These are phyloP conservation scores for Otolemur crassicaudatus DNA, from an alignment of 2,797 vertebrate genomes.

Conservation along the genomic window DNA sequence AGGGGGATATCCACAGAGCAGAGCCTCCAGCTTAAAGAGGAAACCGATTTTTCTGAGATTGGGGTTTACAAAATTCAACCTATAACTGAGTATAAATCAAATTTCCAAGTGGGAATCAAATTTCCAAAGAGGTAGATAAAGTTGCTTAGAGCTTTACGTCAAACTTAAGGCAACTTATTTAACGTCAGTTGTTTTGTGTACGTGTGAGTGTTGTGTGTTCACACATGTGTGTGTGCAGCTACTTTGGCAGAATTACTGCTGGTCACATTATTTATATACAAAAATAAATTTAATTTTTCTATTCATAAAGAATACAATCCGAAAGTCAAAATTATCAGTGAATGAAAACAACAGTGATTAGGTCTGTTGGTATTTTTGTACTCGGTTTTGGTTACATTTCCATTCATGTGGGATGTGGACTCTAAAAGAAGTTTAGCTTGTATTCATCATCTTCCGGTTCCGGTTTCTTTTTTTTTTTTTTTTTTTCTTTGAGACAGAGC, in stretches of 20 bases:
- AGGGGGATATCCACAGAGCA: background rate
- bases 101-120: background rate
- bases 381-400: background rate
- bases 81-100: background rate
- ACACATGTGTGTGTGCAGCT: background rate
- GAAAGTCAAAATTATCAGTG: background rate
- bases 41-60: constrained; percentile 34
- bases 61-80: background rate
- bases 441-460: background rate
- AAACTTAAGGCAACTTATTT: background rate
- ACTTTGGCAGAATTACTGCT: background rate
- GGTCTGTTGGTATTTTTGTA: background rate
- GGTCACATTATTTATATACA: background rate
- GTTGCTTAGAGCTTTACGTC: background rate
- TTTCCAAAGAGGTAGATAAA: background rate
- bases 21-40: background rate
- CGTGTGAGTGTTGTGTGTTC: background rate
- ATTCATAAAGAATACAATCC: background rate
- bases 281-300: background rate
- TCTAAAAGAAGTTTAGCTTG: background rate
- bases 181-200: background rate
- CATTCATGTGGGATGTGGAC: background rate
- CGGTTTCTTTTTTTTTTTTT: no score
- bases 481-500: no score
- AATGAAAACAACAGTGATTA: background rate